Base-by-base conservation (phyloP, 1,140 invertebrate species). In the Dendrolimus kikuchii region DNA sequence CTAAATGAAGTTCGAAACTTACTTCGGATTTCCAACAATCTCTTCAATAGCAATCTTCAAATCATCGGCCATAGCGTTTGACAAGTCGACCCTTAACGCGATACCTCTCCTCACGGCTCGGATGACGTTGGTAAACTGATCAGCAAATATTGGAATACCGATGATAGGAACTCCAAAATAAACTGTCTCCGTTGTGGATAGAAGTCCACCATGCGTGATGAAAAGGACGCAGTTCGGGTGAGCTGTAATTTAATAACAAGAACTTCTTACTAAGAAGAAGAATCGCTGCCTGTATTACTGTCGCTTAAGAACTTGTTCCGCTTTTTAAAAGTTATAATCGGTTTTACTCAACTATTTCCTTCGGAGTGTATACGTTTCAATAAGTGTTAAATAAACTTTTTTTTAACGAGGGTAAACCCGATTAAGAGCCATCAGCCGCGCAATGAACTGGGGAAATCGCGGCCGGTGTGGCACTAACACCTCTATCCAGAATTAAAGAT, bases 141-240 rank as follows among this genome's bases (percentile, higher is more conserved):
- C 91, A 4, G 81, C 87, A 41, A 90, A 91, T 6, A 93, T 83
- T n/a, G 93, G 93, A 51, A 93, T 89, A 6, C 89, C 91, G 7
- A 94, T 74, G 4, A 92, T 76, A 0, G 92, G 92, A 4, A 92
- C 89, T 45, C 90, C 91, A 56, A 90, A 87, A 68, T 92, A 89
- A 8, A 93, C 81, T 4, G 91, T 85, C 68, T 94, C 93, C 23
- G 89, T 89, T 3, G 89, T 87, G 43, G 92, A 92, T 36, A 92
- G 77, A n/a, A 91, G 71, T 36, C 93, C 93, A 3, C 91, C 92
- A 56, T 94, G 92, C 0, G 91, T 91, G 10, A 94, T 90, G 55
- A 94, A 92, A 2, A 89, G 66, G 40, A 85, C 77, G 5, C 91
- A 87, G 53, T 92, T 93, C 1, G 86, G 73, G 74, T 93, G 91